Evolutionary conservation across 1,140 invertebrate species (phyloP).

Genomic region (Teleogryllus occipitalis): DNA sequence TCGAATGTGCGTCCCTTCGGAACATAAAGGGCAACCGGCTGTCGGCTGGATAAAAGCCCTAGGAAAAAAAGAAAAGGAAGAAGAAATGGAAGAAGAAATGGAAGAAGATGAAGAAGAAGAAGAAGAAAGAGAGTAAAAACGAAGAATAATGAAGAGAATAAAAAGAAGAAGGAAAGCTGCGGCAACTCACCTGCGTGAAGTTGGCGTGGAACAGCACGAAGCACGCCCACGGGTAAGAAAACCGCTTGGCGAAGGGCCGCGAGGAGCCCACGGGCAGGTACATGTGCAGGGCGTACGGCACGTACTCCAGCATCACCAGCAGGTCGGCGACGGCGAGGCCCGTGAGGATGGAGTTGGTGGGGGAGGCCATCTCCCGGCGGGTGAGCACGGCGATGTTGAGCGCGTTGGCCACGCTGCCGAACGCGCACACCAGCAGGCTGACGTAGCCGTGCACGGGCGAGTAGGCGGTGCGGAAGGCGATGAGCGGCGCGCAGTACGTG

Average conservation of each 20-base stretch:
- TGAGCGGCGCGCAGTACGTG: neutral
- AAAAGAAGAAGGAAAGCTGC: neutral
- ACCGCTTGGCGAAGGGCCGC: slow-evolving; percentile 39
- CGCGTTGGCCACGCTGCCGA: slow-evolving; percentile 86
- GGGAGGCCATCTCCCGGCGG: slow-evolving; percentile 77
- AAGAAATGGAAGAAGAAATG: neutral
- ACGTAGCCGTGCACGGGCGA: slow-evolving; percentile 58
- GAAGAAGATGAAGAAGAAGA: neutral
- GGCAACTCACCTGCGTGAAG: slow-evolving; percentile 40
- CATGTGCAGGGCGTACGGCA: slow-evolving; percentile 77
- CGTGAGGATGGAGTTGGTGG: slow-evolving; percentile 83
- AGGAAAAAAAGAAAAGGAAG: too few species aligned
- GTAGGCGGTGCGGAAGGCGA: neutral
- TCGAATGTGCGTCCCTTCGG: too few species aligned
- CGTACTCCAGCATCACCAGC: slow-evolving; percentile 87
- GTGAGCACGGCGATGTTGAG: slow-evolving; percentile 93
- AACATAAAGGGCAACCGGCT: too few species aligned
- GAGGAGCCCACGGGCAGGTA: slow-evolving; percentile 45
- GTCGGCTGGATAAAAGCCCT: too few species aligned
- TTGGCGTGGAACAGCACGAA: slow-evolving; percentile 78
- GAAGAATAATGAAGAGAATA: neutral
- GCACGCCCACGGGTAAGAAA: slow-evolving; percentile 67
- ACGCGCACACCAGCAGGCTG: slow-evolving; percentile 72
- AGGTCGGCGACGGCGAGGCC: slow-evolving; percentile 87
- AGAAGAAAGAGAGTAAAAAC: neutral